Evolutionary conservation across 2,797 vertebrate genomes (phyloP), one percentile per base, ranked within the genome.

Genomic region (Lepilemur septentrionalis): DNA sequence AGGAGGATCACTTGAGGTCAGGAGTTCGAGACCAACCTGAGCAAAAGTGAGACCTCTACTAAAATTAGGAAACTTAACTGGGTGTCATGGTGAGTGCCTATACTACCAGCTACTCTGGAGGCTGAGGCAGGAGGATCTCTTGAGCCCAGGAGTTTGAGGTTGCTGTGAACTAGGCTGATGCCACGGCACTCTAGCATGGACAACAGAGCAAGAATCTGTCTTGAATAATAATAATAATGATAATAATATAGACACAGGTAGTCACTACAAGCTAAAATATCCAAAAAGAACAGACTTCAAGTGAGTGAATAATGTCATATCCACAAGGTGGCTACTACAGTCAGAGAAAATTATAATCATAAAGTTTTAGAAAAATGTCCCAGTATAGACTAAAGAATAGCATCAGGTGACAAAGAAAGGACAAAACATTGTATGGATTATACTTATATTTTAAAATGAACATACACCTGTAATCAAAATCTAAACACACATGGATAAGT

Each of bases 391-490:
- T 25, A 15, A 3, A 79, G 50, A 84, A 82, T 48, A 95, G 80
- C 18, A 38, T 73, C 86, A 95, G 59, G 55, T 90, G 76, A 78
- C 90, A 82, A 96, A 84, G 65, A 23, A 89, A 76, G 32, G 69
- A 43, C 32, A 93, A 76, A 65, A 88, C 30, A 79, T 59, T 67
- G 28, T 20, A 85, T 50, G 59, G 41, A 70, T 82, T 55, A 41
- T n/a, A 8, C 81, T 69, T 72, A 48, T 75, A 75, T 82, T 84
- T 75, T 25, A 96, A 93, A 94, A 91, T 9, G 23, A 92, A 35
- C 87, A 46, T 43, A 38, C 35, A 38, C 88, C 78, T 80, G 9
- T 63, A 93, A 92, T 92, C 84, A 90, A 96, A 96, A 88, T 57
- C 92, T 88, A 90, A 97, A 86, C n/a, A 90, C 75, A 93, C 18